These are phyloP conservation scores for Dendrocincla tyrannina DNA, from an alignment of 2,797 vertebrate species.

Conservation along the genomic window DNA sequence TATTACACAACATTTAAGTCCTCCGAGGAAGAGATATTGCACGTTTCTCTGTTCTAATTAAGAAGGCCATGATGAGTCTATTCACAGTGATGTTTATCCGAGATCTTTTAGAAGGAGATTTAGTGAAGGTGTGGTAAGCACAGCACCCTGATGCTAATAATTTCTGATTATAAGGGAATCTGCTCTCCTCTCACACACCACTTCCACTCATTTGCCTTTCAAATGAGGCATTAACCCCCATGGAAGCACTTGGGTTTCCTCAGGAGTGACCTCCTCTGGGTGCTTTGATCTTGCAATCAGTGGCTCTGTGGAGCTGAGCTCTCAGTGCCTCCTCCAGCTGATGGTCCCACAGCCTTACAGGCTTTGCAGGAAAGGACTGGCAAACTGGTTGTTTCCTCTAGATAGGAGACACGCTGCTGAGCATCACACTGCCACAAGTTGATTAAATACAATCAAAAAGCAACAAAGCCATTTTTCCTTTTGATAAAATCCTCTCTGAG, in stretches of 20 bases:
- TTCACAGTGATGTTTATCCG: not conserved
- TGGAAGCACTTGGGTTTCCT: not conserved
- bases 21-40: not conserved
- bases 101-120: not conserved
- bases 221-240: constrained; percentile 1
- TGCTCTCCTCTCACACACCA: not conserved
- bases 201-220: constrained; percentile 35
- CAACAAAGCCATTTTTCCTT: not conserved
- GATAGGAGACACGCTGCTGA: not conserved
- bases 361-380: not conserved
- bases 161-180: not conserved
- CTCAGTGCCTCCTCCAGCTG: not conserved
- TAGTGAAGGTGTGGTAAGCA: not conserved
- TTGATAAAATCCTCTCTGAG: not conserved
- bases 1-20: not conserved
- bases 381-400: not conserved
- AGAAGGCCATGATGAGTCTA: not conserved
- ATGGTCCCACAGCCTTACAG: not conserved
- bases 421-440: not conserved
- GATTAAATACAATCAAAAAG: not conserved
- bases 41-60: not conserved
- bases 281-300: not conserved
- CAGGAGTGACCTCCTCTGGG: constrained; percentile 10
- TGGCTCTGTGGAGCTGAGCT: not conserved
- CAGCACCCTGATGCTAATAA: not conserved